Conservation (phyloP, 2,888 invertebrate genomes). For the Drosophila testacea region DNA sequence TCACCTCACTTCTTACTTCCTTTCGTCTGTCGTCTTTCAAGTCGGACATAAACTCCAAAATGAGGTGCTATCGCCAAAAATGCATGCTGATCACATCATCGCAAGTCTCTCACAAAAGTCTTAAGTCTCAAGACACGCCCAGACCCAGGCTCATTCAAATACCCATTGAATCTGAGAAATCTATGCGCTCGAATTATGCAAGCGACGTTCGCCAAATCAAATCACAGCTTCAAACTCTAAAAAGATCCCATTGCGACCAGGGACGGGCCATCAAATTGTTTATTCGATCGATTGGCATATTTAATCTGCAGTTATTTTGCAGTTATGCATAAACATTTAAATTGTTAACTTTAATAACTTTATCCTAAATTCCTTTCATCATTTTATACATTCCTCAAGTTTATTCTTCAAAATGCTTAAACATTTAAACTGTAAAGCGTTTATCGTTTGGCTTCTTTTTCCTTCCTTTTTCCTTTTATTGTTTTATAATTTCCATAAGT, state of each 20-base stretch:
- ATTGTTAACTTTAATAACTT: too few relatives aligned
- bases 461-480: not conserved
- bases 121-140: slow-evolving; percentile 37
- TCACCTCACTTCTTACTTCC: not conserved
- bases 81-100: slow-evolving; percentile 73
- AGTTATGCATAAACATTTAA: not conserved
- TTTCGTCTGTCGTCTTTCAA: not conserved
- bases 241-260: slow-evolving; percentile 1
- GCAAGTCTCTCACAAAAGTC: slow-evolving; percentile 11
- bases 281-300: not conserved
- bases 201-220: slow-evolving; percentile 52
- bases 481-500: not conserved
- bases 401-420: too few relatives aligned
- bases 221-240: slow-evolving; percentile 41
- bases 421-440: too few relatives aligned
- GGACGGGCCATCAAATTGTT: slow-evolving; percentile 11
- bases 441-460: too few relatives aligned
- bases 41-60: slow-evolving; percentile 71
- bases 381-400: too few relatives aligned
- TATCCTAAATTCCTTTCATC: too few relatives aligned
- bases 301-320: not conserved
- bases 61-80: slow-evolving; percentile 79
- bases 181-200: slow-evolving; percentile 62
- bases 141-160: slow-evolving; percentile 48
- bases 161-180: slow-evolving; percentile 56